These are phyloP conservation scores for Torymus auratus DNA, from an alignment of 2,888 invertebrate genomes.

Conservation along the genomic window DNA sequence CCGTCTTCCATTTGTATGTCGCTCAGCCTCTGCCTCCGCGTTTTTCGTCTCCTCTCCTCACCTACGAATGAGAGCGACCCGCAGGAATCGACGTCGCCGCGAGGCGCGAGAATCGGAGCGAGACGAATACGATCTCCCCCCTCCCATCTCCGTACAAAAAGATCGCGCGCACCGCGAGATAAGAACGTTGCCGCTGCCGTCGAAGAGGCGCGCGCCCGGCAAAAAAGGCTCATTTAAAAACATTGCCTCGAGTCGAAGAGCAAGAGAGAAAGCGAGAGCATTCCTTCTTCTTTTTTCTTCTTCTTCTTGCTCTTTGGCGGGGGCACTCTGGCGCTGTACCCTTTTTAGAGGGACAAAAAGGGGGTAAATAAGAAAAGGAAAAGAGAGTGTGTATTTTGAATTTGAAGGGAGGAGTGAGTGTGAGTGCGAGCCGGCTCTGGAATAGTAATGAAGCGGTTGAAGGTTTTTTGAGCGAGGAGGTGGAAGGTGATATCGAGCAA, in stretches of 20 bases:
- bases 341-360: slow-evolving; percentile 4
- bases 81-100: slow-evolving; percentile 26
- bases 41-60: not conserved
- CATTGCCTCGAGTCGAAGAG: slow-evolving; percentile 55
- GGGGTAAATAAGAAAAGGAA: slow-evolving; percentile 5
- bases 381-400: slow-evolving; percentile 38
- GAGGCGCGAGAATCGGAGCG: slow-evolving; percentile 49
- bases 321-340: not conserved
- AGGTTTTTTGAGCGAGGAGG: not conserved
- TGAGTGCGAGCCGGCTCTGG: slow-evolving; percentile 22
- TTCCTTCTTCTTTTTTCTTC: slow-evolving; percentile 11
- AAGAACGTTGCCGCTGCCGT: slow-evolving; percentile 28
- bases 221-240: slow-evolving; percentile 60
- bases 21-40: not conserved
- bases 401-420: slow-evolving; percentile 4
- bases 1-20: not conserved
- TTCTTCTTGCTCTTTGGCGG: slow-evolving; percentile 3
- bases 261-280: not conserved
- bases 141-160: slow-evolving; percentile 23
- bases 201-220: slow-evolving; percentile 12
- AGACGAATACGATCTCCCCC: slow-evolving; percentile 41
- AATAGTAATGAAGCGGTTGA: slow-evolving; percentile 24
- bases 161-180: slow-evolving; percentile 24
- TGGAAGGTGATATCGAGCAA: no score
- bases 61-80: no score